Base-by-base conservation (phyloP, 1,140 invertebrate species). In the Drosophila punjabiensis region DNA sequence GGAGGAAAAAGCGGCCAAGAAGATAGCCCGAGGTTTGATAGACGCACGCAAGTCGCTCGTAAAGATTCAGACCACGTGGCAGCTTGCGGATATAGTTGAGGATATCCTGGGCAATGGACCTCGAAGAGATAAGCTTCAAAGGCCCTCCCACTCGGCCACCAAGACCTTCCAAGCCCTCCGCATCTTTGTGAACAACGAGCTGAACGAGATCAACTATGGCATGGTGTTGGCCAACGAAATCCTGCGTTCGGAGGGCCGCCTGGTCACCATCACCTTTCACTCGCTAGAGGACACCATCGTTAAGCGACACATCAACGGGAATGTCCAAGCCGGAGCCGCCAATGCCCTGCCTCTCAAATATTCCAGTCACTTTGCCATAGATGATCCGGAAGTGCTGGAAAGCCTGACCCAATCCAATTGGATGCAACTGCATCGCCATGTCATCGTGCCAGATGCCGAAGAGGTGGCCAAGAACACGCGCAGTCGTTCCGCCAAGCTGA, bases 101-200 rank as follows among this genome's bases (percentile, higher is more conserved):
- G 95, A 33, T 95, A 96, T 68, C 14, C 48, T 88, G 8, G 94
- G 67, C 7, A 76, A 71, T 83, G 94, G 96, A 66, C 80, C 93
- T 50, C 84, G 94, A 79, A 65, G 95, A 33, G 97, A 99, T 93
- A 96, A 96, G 93, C 90, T 98, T 35, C 94, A 96, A 45, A 94
- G 97, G 80, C 95, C 94, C n/a, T 93, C 96, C 8, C 98, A 99
- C 92, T 94, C 95, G 71, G 98, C 98, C 1, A 98, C 97, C 5
- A 98, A 98, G 95, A 96, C 97, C 1, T 99, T 99, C 94, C 98
- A 98, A 94, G 98, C 98, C 0, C 92, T 99, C 63, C 94, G 98
- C 81, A 99, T 99, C 76, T 99, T 99, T 94, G 97, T 99, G 0
- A 99, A 99, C 93, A 97, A 99, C 93, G 98, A 99, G 94, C 93